Conservation (phyloP, 2,888 invertebrate genomes). For the Diabrotica balteata region DNA sequence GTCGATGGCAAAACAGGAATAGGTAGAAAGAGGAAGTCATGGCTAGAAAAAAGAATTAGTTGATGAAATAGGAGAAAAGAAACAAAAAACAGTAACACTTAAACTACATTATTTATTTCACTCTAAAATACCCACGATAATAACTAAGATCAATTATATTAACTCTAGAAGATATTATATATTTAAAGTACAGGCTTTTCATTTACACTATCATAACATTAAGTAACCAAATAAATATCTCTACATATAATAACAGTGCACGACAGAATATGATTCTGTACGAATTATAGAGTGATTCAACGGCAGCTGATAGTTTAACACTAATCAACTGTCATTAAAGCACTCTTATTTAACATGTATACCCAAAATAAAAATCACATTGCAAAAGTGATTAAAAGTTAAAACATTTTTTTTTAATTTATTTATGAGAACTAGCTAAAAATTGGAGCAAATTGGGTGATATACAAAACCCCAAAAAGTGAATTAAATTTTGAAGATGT, state of each 20-base stretch:
- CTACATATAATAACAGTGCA: constrained; percentile 10
- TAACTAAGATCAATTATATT: too few species aligned
- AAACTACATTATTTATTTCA: too few species aligned
- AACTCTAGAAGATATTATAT: too few species aligned
- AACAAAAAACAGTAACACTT: too few species aligned
- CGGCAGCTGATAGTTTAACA: not conserved
- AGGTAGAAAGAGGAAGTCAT: too few species aligned
- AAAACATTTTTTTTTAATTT: constrained; percentile 1
- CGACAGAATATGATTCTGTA: constrained; percentile 6
- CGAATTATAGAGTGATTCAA: constrained; percentile 3
- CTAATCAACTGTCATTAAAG: too few species aligned
- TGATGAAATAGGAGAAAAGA: too few species aligned
- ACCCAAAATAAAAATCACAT: constrained; percentile 4
- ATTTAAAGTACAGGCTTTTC: not conserved
- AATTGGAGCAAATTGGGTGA: constrained; percentile 5
- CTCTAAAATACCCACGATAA: too few species aligned
- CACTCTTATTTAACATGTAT: not conserved
- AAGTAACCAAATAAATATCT: constrained; percentile 17
- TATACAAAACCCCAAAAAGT: constrained; percentile 12
- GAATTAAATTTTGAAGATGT: constrained; percentile 9
- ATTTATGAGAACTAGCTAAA: constrained; percentile 11
- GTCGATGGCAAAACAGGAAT: too few species aligned
- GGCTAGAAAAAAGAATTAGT: too few species aligned
- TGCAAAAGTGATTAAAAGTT: constrained; percentile 5
- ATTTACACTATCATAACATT: constrained; percentile 11